These are phyloP conservation scores for Sebastes fasciatus DNA, from an alignment of 2,113 vertebrate species.

Conservation along the genomic window DNA sequence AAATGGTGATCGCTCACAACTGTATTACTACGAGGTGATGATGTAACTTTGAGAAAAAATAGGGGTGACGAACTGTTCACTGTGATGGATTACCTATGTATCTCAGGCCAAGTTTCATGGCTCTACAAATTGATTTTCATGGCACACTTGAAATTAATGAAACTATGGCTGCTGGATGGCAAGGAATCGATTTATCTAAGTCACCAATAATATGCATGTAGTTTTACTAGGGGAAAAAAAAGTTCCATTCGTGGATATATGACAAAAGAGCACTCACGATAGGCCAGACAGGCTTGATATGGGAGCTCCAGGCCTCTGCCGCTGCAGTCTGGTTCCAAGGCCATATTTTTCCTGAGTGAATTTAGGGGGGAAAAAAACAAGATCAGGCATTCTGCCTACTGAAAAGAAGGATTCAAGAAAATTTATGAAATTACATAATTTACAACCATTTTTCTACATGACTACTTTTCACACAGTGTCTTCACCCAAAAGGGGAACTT, in stretches of 20 bases:
- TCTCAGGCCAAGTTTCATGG: conserved; percentile 42
- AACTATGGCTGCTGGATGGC: conserved; percentile 25
- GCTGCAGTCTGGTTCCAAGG: conserved; percentile 94
- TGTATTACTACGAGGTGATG: conserved; percentile 12
- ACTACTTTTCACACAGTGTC: conserved; percentile 6
- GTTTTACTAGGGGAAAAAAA: neutral
- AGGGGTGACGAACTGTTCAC: conserved; percentile 11
- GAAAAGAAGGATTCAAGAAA: conserved; percentile 5
- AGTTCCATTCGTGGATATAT: neutral
- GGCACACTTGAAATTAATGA: conserved; percentile 48
- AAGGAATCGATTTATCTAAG: conserved; percentile 34
- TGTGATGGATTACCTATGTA: conserved; percentile 46
- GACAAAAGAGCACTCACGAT: conserved; percentile 88
- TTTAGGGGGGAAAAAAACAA: conserved; percentile 28
- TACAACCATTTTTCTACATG: conserved; percentile 30
- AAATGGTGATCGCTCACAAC: conserved; percentile 24
- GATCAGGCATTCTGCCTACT: conserved; percentile 10
- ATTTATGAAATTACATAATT: conserved; percentile 6
- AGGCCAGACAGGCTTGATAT: conserved; percentile 93
- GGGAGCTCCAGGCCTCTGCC: conserved; percentile 93
- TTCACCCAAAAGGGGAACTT: neutral
- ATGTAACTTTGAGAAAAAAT: conserved; percentile 17
- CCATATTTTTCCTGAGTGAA: conserved; percentile 93
- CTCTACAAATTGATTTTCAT: conserved; percentile 49
- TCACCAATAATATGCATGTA: conserved; percentile 23